Conservation (phyloP, 2,113 vertebrate genomes). For the Mirounga angustirostris region DNA sequence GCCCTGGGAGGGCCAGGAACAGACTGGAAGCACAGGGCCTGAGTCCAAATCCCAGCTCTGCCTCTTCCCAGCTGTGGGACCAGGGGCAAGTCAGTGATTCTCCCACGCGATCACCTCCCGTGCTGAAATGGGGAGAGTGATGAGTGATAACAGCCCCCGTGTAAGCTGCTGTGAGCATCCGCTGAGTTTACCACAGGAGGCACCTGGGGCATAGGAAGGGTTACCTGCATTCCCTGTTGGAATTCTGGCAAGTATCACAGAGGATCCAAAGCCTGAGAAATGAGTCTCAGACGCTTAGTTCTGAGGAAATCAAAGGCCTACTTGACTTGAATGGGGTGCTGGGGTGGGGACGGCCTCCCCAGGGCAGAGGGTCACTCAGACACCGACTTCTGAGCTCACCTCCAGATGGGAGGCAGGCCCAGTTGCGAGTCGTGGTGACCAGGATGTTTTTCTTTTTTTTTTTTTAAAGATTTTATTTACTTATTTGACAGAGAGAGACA, state of each 20-base stretch:
- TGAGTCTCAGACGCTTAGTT: background rate
- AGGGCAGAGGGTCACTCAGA: background rate
- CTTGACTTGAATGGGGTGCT: background rate
- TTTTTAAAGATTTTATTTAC: no score
- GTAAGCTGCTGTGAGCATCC: accelerated
- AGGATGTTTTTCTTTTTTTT: background rate
- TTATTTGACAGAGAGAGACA: no score
- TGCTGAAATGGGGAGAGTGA: background rate
- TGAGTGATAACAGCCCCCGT: accelerated
- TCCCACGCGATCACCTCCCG: accelerated
- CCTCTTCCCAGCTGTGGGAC: background rate
- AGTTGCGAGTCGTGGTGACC: accelerated
- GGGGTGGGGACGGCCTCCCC: accelerated
- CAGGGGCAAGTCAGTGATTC: background rate
- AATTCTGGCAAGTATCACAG: background rate
- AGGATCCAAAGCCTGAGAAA: background rate
- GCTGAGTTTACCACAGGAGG: accelerated
- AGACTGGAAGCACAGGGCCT: background rate
- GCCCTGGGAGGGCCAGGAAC: background rate
- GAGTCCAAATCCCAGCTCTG: background rate
- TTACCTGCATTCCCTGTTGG: accelerated
- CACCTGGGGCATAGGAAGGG: accelerated
- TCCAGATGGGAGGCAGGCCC: background rate
- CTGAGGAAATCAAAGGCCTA: no score
- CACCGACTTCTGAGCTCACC: background rate